phyloP scores from a whole-genome alignment of 37 sponge, comb jelly and placozoan genomes.

The Hormiphora californensis region DNA sequence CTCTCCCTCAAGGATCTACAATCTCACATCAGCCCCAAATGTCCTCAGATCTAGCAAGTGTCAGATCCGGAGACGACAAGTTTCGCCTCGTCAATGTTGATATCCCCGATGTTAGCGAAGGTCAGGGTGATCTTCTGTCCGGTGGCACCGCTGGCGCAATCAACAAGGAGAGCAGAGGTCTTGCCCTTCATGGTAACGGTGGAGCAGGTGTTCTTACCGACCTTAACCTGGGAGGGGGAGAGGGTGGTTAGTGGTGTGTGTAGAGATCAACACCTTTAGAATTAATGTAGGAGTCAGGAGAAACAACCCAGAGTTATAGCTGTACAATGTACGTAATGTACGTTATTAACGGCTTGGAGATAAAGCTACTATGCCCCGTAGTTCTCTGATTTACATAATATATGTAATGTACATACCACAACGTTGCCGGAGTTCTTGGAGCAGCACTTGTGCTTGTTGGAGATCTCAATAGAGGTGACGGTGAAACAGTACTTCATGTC shows the following conservation, averaged over 20 bases:
- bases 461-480: neutral
- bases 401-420: conserved; percentile 15
- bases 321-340: too few relatives aligned
- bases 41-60: too few relatives aligned
- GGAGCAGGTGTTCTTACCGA: neutral
- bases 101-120: neutral
- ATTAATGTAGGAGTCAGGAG: too few relatives aligned
- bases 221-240: neutral
- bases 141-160: neutral
- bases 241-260: too few relatives aligned
- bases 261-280: too few relatives aligned
- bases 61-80: too few relatives aligned
- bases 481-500: neutral
- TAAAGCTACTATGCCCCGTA: too few relatives aligned
- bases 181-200: conserved; percentile 6
- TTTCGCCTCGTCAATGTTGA: neutral
- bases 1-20: too few relatives aligned
- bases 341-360: too few relatives aligned
- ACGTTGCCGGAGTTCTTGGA: conserved; percentile 12
- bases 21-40: too few relatives aligned
- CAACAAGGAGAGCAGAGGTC: neutral
- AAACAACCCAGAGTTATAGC: too few relatives aligned
- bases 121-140: neutral
- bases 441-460: conserved; percentile 3
- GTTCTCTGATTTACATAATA: too few relatives aligned